Base-by-base conservation (phyloP, 2,888 invertebrate species). In the Eremobia ochroleuca region DNA sequence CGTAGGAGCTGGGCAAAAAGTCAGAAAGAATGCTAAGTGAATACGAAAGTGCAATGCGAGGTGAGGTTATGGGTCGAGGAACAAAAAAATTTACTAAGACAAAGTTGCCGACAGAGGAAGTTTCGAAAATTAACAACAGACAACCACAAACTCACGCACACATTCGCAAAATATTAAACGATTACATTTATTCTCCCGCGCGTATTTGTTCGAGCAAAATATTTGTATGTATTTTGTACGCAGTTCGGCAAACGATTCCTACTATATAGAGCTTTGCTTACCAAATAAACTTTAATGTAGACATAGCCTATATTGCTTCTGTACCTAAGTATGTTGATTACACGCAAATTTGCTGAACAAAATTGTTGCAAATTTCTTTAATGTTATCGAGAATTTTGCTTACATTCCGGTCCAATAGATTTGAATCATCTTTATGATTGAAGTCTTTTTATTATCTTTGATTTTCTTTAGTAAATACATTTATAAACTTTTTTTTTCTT, bases 211-310 rank as follows among this genome's bases (percentile, higher is more conserved):
- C 15, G 46, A 43, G 68, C 37, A 65, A 55, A 85, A 73, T 85
- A 85, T 81, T 81, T 85, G 65, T 73, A 34, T 77, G 59, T 87
- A 64, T 84, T 74, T 70, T 55, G 85, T 80, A 71, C 85, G 61
- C 64, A 66, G 66, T 77, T 85, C 34, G 73, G 65, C 34, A 68
- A 85, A 72, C 67, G 65, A 58, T 73, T 65, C 67, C 34, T 62
- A n/a, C 55, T 65, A 31, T 13, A 70, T 72, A 62, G 37, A 67
- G 64, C 37, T 69, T 64, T 70, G 67, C 75, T 76, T 76, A 64
- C 75, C 46, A 79, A 81, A 81, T 79, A 81, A 84, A 79, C 85
- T 70, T 84, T 34, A 66, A 84, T 67, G 18, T 84, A 40, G 58
- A 66, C 52, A 58, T 84, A 67, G 66, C 40, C 18, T 49, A 55